Base-by-base conservation (phyloP, 1,140 invertebrate genomes). In the Drosophila micromelanica region DNA sequence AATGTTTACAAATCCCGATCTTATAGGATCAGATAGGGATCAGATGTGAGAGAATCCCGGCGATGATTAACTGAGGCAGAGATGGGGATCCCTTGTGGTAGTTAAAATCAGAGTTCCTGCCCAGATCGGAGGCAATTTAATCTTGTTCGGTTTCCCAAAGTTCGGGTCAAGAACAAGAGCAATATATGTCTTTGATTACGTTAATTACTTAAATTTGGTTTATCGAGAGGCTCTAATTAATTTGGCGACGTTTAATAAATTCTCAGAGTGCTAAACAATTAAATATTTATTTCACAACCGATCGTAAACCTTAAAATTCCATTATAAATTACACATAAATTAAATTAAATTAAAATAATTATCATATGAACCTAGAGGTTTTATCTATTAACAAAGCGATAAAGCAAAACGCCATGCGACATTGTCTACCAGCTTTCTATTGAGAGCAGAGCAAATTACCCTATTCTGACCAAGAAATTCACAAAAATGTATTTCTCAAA, bases 51-150 rank as follows among this genome's bases (percentile, higher is more conserved):
- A n/a, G n/a, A n/a, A n/a, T n/a, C n/a, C n/a, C n/a, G n/a, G n/a
- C n/a, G n/a, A n/a, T n/a, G 8, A 2, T 46, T 48, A 13, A 3
- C 27, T 1, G 5, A 20, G 7, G 6, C 2, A 27, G 0, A 27
- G 5, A n/a, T 43, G 7, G 2, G 0, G 17, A 17, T 17, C 17
- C 17, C 17, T 17, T 17, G 17, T 17, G 17, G 7, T 32, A 89
- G 81, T 79, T 69, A 90, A 80, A 11, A 61, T 90, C 86, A 20
- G 35, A 55, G 56, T 12, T 79, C 69, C 67, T 75, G 62, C 87
- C 87, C 87, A 82, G 87, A 11, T 87, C 87, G 64, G 87, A 90
- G 48, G 87, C 71, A 43, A 80, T 70, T 9, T 35, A 8, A 35
- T 35, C 32, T 35, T 35, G 8, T 9, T 8, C 32, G 8, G 6